Percentiles rank a stretch among this genome's conserved stretches.
phyloP scores from a whole-genome alignment of 2,888 invertebrate genomes.

The Arctia plantaginis region DNA sequence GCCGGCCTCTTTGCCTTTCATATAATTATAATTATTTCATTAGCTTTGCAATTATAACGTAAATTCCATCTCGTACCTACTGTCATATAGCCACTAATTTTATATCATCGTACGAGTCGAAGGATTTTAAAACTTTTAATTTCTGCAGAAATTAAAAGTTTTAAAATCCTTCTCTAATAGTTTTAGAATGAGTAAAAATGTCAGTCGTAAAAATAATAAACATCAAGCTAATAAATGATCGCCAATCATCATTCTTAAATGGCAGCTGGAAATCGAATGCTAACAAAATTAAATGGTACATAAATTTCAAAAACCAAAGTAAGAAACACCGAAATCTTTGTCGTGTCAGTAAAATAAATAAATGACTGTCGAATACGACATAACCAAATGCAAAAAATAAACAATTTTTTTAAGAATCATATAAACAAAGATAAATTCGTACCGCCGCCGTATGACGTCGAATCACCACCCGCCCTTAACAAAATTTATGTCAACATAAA shows the following conservation, averaged over 20 bases:
- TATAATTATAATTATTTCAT: conserved; percentile 86
- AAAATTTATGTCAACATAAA: conserved; percentile 72
- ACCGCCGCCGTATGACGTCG: conserved; percentile 80
- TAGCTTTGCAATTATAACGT: conserved; percentile 80
- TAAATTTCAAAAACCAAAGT: conserved; percentile 39
- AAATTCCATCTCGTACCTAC: conserved; percentile 73
- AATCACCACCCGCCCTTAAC: conserved; percentile 65
- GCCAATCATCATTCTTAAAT: conserved; percentile 30
- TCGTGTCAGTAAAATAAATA: conserved; percentile 58
- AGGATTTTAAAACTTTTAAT: conserved; percentile 24
- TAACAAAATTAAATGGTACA: conserved; percentile 34
- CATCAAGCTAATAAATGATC: conserved; percentile 36
- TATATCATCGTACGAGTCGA: conserved; percentile 31
- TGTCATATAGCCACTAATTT: conserved; percentile 57
- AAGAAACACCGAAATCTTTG: conserved; percentile 55
- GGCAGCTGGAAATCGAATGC: conserved; percentile 28
- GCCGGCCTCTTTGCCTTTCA: conserved; percentile 77
- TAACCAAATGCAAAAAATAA: conserved; percentile 68
- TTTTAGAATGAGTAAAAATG: conserved; percentile 12
- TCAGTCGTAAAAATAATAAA: conserved; percentile 24
- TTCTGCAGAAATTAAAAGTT: conserved; percentile 17
- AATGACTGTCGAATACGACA: conserved; percentile 55
- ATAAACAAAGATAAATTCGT: conserved; percentile 78
- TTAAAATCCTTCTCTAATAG: no score
- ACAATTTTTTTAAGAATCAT: conserved; percentile 70